Evolutionary conservation across 1,140 invertebrate species (phyloP), one percentile per base, ranked within the genome.

Genomic region (Planococcus citri): DNA sequence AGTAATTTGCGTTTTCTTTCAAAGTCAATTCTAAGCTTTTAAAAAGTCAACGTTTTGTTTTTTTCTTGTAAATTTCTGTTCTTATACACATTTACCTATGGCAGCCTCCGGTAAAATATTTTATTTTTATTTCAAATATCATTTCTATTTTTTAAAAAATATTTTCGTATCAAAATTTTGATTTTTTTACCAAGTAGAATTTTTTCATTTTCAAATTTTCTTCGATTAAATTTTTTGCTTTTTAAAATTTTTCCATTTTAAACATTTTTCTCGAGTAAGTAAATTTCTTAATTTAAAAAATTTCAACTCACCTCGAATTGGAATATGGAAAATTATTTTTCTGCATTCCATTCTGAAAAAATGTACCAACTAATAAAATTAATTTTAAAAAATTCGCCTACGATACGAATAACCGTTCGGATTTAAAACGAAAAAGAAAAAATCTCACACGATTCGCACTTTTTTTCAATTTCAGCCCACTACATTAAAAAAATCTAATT

Each of bases 401-500:
- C n/a, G 14, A 37, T 37, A 37, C 6, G 6, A 37, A 8, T 37
- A 6, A 37, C 33, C 33, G 33, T 14, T 37, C 33, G 6, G 14
- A n/a, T 51, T 3, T 51, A 51, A 51, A 51, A 51, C 4, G 4
- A 33, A 3, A 33, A 6, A 33, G 12, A 33, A 33, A 33, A 33
- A 51, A 9, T 51, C 41, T 17, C 41, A 51, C n/a, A 3, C 41
- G 2, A n/a, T 51, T 51, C 41, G 41, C 29, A 33, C 29, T 12
- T 12, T 33, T 33, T 33, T 33, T 51, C 33, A 37, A 37, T 14
- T 37, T 14, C 41, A 51, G 10, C 41, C 6, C 41, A 51, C n/a
- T 51, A 51, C 41, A 51, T 51, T 51, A 20, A 51, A 51, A n/a
- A 51, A 51, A n/a, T 51, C n/a, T 51, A 51, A 51, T 51, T 51